Evolutionary conservation across 2,113 vertebrate species (phyloP), one percentile per base, ranked within the genome.

Genomic region (Anarrhichthys ocellatus): DNA sequence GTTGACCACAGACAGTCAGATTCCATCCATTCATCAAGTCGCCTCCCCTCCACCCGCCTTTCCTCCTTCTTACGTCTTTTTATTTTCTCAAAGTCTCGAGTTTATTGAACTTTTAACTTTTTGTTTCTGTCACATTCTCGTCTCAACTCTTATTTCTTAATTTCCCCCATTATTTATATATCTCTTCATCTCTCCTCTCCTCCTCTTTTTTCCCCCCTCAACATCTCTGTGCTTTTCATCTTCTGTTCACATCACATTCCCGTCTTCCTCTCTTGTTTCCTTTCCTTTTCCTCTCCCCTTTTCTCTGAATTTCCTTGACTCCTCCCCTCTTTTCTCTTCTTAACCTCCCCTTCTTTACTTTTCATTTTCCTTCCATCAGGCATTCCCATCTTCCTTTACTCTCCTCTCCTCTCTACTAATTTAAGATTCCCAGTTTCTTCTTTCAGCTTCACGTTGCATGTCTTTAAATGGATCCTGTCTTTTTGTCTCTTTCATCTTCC

Each of bases 1-100:
- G 84, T 87, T 17, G 81, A 90, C 89, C 91, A 85, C 89, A 80
- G 69, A 81, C 82, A 73, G 66, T 84, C 64, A 62, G 5, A 87
- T 89, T 87, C 81, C 84, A 78, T 76, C 78, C 78, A 82, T 87
- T 89, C 76, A 81, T 90, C 54, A 71, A 42, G 78, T 67, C 77
- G 29, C 77, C 76, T 67, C 27, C 63, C 15, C 46, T 42, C 38
- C 22, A 20, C 3, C 14, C 50, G n/a, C 29, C 59, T 50, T 11
- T 13, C 38, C 34, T 42, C 67, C 44, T 15, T 18, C 63, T 24
- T 9, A 14, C n/a, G 15, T 80, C 50, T 6, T 20, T 24, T n/a
- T 63, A 8, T n/a, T 68, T 40, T 68, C 27, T 64, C 27, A 34
- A 9, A 58, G 32, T 68, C 70, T n/a, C 18, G 0, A 14, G 2